Percentiles rank a stretch among this genome's conserved stretches.
These are phyloP conservation scores for Esox masquinongy DNA, from an alignment of 2,797 vertebrate genomes.

Conservation along the genomic window DNA sequence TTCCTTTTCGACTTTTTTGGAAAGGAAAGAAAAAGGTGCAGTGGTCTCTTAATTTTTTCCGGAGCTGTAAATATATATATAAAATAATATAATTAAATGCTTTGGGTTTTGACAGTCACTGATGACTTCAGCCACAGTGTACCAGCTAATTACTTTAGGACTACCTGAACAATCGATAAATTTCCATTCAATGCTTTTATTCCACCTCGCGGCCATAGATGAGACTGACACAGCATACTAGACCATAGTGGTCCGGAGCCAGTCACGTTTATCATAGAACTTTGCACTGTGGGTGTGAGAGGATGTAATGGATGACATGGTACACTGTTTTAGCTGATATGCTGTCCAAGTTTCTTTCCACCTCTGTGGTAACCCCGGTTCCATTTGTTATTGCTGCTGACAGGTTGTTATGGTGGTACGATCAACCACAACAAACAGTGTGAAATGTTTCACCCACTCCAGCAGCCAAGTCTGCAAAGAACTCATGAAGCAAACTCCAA, in stretches of 20 bases:
- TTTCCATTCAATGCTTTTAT: not conserved
- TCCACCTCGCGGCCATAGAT: not conserved
- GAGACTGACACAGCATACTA: not conserved
- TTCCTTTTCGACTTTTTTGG: too few relatives aligned
- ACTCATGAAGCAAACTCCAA: not conserved
- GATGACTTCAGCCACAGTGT: not conserved
- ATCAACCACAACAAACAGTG: not conserved
- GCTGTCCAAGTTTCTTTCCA: not conserved
- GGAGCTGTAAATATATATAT: too few relatives aligned
- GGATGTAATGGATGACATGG: not conserved
- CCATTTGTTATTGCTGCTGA: not conserved
- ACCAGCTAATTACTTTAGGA: not conserved
- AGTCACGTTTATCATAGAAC: not conserved
- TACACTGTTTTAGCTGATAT: not conserved
- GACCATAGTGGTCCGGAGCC: not conserved
- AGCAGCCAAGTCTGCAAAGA: not conserved
- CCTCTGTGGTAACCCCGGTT: not conserved
- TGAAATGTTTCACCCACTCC: not conserved
- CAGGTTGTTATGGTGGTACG: not conserved
- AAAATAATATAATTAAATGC: not conserved
- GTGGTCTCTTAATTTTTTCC: too few relatives aligned
- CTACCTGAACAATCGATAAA: not conserved
- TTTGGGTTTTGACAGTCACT: not conserved
- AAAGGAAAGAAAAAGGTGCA: too few relatives aligned
- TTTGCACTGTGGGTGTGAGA: not conserved